Evolutionary conservation across 2,113 vertebrate species (phyloP).

Genomic region (Mandrillus leucophaeus): DNA sequence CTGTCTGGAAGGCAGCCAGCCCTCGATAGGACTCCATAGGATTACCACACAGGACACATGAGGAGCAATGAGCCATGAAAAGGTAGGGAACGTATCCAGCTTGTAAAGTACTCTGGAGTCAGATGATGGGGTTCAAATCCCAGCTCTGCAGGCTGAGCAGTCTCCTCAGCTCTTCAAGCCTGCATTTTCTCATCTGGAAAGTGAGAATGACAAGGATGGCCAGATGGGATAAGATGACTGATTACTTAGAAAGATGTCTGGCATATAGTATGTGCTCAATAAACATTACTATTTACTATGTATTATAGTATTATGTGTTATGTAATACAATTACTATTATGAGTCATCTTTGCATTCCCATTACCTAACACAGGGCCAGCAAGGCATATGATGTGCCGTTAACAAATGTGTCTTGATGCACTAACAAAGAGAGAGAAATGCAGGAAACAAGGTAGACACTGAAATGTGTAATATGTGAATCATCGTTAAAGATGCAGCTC

Average conservation of each 20-base stretch:
- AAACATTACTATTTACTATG: constrained; percentile 10
- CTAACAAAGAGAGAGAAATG: constrained; percentile 39
- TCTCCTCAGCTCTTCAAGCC: not conserved
- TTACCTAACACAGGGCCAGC: not conserved
- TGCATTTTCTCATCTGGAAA: constrained; percentile 33
- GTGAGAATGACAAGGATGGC: not conserved
- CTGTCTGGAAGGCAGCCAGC: not conserved
- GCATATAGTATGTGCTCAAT: not conserved
- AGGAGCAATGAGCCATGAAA: not conserved
- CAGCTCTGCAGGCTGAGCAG: not conserved
- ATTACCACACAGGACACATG: not conserved
- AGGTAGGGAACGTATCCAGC: not conserved
- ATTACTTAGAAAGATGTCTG: not conserved
- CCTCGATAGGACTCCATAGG: accelerated
- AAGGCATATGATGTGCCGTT: not conserved
- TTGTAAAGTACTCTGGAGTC: not conserved
- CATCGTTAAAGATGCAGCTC: constrained; percentile 30
- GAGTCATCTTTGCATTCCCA: not conserved
- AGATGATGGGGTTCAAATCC: not conserved
- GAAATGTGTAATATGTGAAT: constrained; percentile 52
- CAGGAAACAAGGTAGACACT: constrained; percentile 46
- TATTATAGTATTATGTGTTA: not conserved
- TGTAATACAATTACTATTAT: not conserved
- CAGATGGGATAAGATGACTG: not conserved
- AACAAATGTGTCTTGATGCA: constrained; percentile 2